Evolutionary conservation across 1,140 invertebrate species (phyloP).

Genomic region (Apis dorsata): DNA sequence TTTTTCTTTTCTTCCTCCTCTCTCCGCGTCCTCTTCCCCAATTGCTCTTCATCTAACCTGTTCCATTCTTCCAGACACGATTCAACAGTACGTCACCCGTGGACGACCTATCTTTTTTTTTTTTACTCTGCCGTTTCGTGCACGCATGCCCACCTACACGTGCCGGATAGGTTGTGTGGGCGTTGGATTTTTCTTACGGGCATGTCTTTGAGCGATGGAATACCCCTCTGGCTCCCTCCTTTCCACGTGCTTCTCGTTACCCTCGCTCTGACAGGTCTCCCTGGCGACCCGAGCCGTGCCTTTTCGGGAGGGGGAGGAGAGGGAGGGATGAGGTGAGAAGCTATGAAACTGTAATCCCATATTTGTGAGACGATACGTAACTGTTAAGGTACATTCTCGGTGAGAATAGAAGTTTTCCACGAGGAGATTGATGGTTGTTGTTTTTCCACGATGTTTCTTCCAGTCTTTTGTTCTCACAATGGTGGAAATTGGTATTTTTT

Average conservation of each 20-base stretch:
- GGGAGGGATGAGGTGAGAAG: no score
- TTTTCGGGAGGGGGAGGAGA: no score
- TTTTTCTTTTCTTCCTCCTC: no score
- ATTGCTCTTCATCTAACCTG: constrained; percentile 31
- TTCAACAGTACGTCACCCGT: background rate
- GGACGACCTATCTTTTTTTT: constrained; percentile 4
- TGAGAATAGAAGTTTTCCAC: no score
- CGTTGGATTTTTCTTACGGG: constrained; percentile 26
- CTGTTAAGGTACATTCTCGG: no score
- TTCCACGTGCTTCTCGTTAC: background rate
- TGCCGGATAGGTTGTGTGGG: background rate
- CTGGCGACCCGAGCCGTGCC: background rate
- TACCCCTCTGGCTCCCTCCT: background rate
- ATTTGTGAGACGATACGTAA: no score
- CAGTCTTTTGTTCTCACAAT: no score
- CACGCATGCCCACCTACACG: constrained; percentile 25
- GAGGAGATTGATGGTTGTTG: no score
- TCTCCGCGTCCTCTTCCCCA: background rate
- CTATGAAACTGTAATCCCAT: no score
- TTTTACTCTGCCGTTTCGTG: background rate
- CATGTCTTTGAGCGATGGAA: no score
- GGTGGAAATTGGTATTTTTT: no score
- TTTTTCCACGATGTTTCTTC: no score
- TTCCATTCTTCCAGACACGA: constrained; percentile 18
- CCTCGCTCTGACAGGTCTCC: constrained; percentile 1